phyloP scores from a whole-genome alignment of 2,113 vertebrate genomes.

The human region GRCh38 chr5:12169501-12170000 shows the following conservation, averaged over 20 bases:
- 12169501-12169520: too few relatives aligned
- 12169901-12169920: background rate
- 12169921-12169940: background rate
- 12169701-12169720: background rate
- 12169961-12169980: background rate
- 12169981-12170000: background rate
- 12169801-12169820: background rate
- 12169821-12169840: background rate
- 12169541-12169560: too few relatives aligned
- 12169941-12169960: background rate
- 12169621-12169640: background rate
- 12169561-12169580: background rate
- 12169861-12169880: background rate
- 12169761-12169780: background rate
- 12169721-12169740: background rate
- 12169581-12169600: background rate
- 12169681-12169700: background rate
- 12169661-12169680: background rate
- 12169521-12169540: too few relatives aligned
- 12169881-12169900: conserved; percentile 23
- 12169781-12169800: background rate
- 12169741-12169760: background rate
- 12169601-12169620: background rate
- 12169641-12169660: background rate
- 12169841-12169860: background rate